Evolutionary conservation across 2,888 invertebrate genomes (phyloP).

Genomic region (Pristionchus arcanus): DNA sequence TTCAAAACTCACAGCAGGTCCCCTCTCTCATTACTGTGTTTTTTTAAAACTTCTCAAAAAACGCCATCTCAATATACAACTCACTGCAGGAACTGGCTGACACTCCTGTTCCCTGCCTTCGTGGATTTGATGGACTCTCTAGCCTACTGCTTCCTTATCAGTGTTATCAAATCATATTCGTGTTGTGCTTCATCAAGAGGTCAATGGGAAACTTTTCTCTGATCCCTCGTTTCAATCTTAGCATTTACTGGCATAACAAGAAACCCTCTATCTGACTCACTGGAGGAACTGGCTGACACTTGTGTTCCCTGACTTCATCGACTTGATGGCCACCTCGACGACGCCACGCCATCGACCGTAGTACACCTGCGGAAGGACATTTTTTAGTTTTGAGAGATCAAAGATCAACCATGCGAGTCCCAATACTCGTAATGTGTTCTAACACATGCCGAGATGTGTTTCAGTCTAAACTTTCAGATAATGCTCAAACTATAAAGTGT

Average conservation of each 20-base stretch:
- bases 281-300: slow-evolving; percentile 27
- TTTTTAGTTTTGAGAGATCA: too few relatives aligned
- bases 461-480: too few relatives aligned
- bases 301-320: slow-evolving; percentile 7
- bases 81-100: slow-evolving; percentile 13
- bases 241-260: not conserved
- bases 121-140: not conserved
- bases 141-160: not conserved
- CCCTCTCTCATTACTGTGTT: too few relatives aligned
- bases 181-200: not conserved
- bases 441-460: too few relatives aligned
- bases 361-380: slow-evolving; percentile 7
- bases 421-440: too few relatives aligned
- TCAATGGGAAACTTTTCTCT: too few relatives aligned
- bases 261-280: not conserved
- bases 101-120: not conserved
- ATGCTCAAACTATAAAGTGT: too few relatives aligned
- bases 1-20: too few relatives aligned
- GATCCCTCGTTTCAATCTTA: too few relatives aligned
- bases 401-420: too few relatives aligned
- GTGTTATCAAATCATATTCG: not conserved
- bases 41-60: too few relatives aligned
- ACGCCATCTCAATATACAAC: not conserved
- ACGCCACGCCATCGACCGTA: slow-evolving; percentile 31
- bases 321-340: slow-evolving; percentile 38